Percentiles rank a stretch among this genome's conserved stretches.
Evolutionary conservation across 2,888 invertebrate genomes (phyloP).

Genomic region (Germaria angustata): DNA sequence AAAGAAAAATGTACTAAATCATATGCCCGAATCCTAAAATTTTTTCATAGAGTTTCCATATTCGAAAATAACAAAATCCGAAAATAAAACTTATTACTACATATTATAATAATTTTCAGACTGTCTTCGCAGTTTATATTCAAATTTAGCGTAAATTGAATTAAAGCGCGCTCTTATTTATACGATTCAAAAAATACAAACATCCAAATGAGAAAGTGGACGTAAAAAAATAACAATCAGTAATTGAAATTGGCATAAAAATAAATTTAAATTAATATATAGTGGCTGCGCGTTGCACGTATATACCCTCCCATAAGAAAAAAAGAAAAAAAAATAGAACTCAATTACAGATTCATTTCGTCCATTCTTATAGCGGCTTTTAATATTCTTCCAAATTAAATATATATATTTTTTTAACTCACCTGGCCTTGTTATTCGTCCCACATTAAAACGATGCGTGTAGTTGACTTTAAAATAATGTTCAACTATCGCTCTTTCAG

Average conservation of each 20-base stretch:
- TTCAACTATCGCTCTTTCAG: conserved; percentile 90
- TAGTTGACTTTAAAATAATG: conserved; percentile 93
- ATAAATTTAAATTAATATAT: conserved; percentile 41
- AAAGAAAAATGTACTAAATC: no score
- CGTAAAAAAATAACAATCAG: conserved; percentile 25
- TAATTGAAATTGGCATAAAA: conserved; percentile 63
- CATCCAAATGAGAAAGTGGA: conserved; percentile 32
- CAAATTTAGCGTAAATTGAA: conserved; percentile 63
- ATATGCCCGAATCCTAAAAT: no score
- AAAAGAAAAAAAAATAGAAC: background rate
- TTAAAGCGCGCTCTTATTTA: conserved; percentile 66
- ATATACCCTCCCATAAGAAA: conserved; percentile 5
- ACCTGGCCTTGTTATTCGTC: conserved; percentile 93
- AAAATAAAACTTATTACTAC: background rate
- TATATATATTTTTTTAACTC: conserved; percentile 71
- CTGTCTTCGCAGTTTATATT: conserved; percentile 6
- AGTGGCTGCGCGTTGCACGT: background rate
- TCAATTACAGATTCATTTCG: conserved; percentile 9
- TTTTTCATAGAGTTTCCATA: no score
- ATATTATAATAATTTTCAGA: background rate
- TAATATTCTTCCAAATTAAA: background rate
- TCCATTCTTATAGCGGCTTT: background rate
- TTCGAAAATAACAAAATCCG: background rate
- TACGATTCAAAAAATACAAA: conserved; percentile 22
- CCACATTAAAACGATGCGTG: conserved; percentile 90